These are phyloP conservation scores for Morinoia aosen DNA, from an alignment of 2,888 invertebrate genomes.

Conservation along the genomic window DNA sequence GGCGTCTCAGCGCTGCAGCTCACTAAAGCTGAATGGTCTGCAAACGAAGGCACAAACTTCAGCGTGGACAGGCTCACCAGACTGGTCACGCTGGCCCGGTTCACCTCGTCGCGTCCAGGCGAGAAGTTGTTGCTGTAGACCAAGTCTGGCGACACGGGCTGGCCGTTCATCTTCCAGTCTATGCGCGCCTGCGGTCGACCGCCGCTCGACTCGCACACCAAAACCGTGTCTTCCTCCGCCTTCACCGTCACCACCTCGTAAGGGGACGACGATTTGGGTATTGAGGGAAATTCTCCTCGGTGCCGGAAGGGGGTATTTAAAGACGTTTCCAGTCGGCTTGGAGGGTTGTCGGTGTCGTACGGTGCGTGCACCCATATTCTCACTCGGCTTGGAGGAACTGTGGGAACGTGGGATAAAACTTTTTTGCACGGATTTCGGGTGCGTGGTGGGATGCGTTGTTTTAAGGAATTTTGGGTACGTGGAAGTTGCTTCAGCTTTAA, in stretches of 20 bases:
- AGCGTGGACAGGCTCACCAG: slow-evolving; percentile 44
- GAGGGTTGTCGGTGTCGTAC: background rate
- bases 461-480: background rate
- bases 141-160: background rate
- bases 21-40: slow-evolving; percentile 58
- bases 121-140: slow-evolving; percentile 14
- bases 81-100: background rate
- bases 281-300: background rate
- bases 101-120: background rate
- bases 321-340: background rate
- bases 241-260: slow-evolving; percentile 33
- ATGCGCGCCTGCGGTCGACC: slow-evolving; percentile 12
- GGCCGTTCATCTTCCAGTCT: slow-evolving; percentile 46
- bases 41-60: slow-evolving; percentile 55
- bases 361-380: background rate
- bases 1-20: slow-evolving; percentile 59
- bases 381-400: slow-evolving; percentile 43
- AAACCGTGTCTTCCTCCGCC: slow-evolving; percentile 16
- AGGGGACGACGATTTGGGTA: background rate
- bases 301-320: background rate
- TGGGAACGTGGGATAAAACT: background rate
- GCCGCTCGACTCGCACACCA: slow-evolving; percentile 47
- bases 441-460: background rate
- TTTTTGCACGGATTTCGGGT: background rate
- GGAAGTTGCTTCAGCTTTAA: too few relatives aligned